Conservation (phyloP, 2,888 invertebrate genomes). For the Seira sanloemensis region DNA sequence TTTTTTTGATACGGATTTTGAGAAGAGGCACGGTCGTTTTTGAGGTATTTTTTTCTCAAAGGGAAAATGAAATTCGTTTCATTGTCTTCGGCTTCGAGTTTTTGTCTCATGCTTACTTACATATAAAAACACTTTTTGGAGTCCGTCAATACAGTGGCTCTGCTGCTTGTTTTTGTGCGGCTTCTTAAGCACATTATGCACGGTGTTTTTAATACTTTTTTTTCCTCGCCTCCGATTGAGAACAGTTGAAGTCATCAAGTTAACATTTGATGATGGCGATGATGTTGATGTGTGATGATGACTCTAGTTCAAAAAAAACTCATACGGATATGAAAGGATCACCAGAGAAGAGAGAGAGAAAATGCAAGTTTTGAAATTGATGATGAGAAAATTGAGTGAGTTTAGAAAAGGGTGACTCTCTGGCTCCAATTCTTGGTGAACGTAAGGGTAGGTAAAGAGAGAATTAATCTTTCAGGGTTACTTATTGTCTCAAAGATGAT, state of each 20-base stretch:
- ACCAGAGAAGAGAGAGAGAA: conserved; percentile 18
- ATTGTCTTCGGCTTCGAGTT: conserved; percentile 11
- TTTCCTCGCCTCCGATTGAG: conserved; percentile 1
- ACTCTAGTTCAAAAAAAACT: not conserved
- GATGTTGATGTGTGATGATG: not conserved
- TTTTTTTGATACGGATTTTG: conserved; percentile 15
- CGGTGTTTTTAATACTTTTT: conserved; percentile 38
- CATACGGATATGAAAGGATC: not conserved
- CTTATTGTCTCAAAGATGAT: conserved; percentile 14
- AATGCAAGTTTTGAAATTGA: conserved; percentile 39
- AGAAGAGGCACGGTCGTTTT: conserved; percentile 1
- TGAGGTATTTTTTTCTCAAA: not conserved
- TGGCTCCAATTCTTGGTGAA: not conserved
- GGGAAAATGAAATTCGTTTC: conserved; percentile 11
- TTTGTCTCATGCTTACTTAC: conserved; percentile 38
- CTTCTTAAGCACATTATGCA: conserved; percentile 60
- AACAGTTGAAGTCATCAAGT: conserved; percentile 21
- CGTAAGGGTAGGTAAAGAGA: conserved; percentile 11
- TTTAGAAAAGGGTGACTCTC: conserved; percentile 28
- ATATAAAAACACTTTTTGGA: conserved; percentile 23
- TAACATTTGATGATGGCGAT: not conserved
- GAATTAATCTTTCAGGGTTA: conserved; percentile 9
- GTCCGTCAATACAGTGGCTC: conserved; percentile 52
- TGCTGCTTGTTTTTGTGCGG: conserved; percentile 43
- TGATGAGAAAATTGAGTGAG: conserved; percentile 45